phyloP scores from a whole-genome alignment of 2,888 invertebrate genomes.

The Drosophila quinaria region DNA sequence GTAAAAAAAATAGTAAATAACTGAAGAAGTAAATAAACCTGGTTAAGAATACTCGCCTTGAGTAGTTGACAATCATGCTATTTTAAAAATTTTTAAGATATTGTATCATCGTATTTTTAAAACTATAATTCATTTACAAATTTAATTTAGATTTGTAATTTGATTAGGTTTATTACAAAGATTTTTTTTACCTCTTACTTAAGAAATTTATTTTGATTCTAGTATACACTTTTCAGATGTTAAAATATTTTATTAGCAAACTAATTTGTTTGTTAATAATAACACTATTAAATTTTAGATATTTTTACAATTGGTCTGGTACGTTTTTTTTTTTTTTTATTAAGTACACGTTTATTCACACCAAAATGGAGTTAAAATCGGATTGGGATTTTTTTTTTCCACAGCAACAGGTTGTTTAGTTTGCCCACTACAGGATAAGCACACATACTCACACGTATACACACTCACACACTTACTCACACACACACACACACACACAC shows the following conservation, averaged over 20 bases:
- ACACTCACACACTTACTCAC: neutral
- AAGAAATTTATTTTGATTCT: no score
- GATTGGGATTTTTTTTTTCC: slow-evolving; percentile 1
- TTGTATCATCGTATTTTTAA: no score
- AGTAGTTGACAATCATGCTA: no score
- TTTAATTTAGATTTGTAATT: no score
- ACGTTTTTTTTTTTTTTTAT: neutral
- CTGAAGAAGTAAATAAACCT: neutral
- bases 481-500: neutral
- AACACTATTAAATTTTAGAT: neutral
- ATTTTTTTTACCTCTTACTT: no score
- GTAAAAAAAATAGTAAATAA: neutral
- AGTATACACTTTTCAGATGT: neutral
- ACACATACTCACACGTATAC: slow-evolving; percentile 3
- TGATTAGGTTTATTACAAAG: no score
- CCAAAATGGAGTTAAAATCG: neutral
- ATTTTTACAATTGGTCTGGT: neutral
- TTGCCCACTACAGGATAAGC: neutral
- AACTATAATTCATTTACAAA: no score
- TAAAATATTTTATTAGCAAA: neutral
- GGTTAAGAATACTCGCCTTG: no score
- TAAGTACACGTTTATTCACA: neutral
- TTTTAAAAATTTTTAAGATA: no score
- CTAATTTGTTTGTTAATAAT: no score
- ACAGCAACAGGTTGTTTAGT: slow-evolving; percentile 25